Conservation (phyloP, 2,888 invertebrate genomes). For the Reticulitermes lucifugus region DNA sequence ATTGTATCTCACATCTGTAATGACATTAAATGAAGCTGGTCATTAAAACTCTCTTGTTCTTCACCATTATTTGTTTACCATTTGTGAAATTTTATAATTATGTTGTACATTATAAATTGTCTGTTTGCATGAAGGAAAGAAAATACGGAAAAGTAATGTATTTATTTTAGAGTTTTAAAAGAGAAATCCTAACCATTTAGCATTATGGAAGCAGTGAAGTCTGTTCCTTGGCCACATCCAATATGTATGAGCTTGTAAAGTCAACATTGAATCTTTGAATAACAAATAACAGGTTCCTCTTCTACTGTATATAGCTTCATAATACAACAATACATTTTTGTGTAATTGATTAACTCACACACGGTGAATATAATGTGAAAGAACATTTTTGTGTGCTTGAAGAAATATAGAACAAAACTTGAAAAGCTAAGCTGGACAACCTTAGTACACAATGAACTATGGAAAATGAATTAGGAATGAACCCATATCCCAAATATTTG, state of each 20-base stretch:
- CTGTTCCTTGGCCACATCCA: background rate
- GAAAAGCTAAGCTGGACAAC: background rate
- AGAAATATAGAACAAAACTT: background rate
- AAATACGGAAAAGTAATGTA: too few species aligned
- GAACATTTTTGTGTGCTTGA: background rate
- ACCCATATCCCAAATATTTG: background rate
- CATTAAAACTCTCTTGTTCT: too few species aligned
- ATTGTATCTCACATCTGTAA: too few species aligned
- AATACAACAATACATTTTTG: background rate
- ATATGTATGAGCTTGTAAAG: background rate
- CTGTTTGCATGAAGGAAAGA: too few species aligned
- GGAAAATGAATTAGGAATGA: conserved; percentile 14
- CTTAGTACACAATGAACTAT: background rate
- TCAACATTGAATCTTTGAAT: conserved; percentile 24
- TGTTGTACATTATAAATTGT: too few species aligned
- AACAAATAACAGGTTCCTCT: background rate
- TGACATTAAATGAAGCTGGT: too few species aligned
- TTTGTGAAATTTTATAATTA: too few species aligned
- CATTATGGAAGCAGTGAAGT: background rate
- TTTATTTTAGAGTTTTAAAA: too few species aligned
- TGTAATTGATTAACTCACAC: background rate
- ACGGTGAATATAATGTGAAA: too few species aligned
- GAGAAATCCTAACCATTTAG: too few species aligned
- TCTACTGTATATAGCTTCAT: too few species aligned
- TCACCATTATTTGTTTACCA: too few species aligned